Base-by-base conservation (phyloP, 1,140 invertebrate genomes). In the Sweltsa coloradensis region DNA sequence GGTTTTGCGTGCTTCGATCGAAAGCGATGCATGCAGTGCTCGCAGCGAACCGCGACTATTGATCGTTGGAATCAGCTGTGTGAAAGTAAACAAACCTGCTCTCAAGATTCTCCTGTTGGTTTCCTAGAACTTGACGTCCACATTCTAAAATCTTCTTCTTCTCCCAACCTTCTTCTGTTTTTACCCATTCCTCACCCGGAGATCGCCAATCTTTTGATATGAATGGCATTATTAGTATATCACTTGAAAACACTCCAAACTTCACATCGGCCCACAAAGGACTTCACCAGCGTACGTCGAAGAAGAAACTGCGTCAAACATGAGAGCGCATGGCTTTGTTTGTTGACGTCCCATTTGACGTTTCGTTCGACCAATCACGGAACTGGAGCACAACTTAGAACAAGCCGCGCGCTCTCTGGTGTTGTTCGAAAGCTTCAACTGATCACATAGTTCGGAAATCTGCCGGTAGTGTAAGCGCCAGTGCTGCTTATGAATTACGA, bases 171-270 rank as follows among this genome's bases (percentile, higher is more conserved):
- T 93, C 89, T 54, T 89, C 81, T 25, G 92, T 97, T 72, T 95
- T 94, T 14, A 98, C 90, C 95, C 95, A 98, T 60, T 88, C 85
- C 66, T 98, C 94, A 26, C 95, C 95, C 31, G 92, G 91, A 47
- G 91, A 95, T 60, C 93, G 74, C 85, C 86, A 90, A 70, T 89
- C 86, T 70, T 88, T 88, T 23, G 85, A 89, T 67, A 87, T 87
- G 71, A 97, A 97, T 55, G 94, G 93, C 94, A 97, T 97, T 52
- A 31, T 11, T 37, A 37, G 16, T 22, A 22, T 37, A 11, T 42
- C 34, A 46, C 14, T 19, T 45, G 49, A 46, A 26, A 26, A 54
- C 31, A 36, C 31, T 34, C 45, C 22, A 27, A 41, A 41, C 55
- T 42, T 48, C 43, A 47, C 45, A 45, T 51, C 34, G 19, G 27